Evolutionary conservation across 1,140 invertebrate genomes (phyloP).

Genomic region (Yoshiicerus persimilis): DNA sequence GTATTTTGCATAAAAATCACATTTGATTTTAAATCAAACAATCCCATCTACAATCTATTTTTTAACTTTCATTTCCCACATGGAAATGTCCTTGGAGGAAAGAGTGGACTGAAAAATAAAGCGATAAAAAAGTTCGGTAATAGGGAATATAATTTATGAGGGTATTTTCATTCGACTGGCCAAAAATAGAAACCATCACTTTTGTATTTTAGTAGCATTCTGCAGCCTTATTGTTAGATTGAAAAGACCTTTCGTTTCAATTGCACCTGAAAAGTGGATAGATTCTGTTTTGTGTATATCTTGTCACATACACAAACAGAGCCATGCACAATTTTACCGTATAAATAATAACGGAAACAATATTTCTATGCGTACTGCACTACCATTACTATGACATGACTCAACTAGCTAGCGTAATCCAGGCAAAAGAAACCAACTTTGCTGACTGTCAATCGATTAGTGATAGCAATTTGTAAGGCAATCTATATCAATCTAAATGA

Average conservation of each 20-base stretch:
- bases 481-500: not conserved
- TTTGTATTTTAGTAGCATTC: no score
- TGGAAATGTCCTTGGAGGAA: not conserved
- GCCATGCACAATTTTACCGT: no score
- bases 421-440: not conserved
- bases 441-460: conserved; percentile 27
- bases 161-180: not conserved
- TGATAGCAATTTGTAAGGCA: not conserved
- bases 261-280: not conserved
- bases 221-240: not conserved
- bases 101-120: not conserved
- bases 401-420: not conserved
- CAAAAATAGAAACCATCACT: not conserved
- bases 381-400: not conserved
- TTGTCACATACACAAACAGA: not conserved
- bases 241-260: not conserved
- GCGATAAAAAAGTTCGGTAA: not conserved
- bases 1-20: conserved; percentile 28
- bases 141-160: not conserved
- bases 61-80: not conserved
- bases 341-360: not conserved
- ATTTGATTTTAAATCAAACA: conserved; percentile 17
- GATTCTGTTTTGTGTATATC: not conserved
- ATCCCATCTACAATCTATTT: not conserved
- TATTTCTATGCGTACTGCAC: not conserved